Base-by-base conservation (phyloP, 2,113 vertebrate species). In the Paramisgurnus dabryanus region DNA sequence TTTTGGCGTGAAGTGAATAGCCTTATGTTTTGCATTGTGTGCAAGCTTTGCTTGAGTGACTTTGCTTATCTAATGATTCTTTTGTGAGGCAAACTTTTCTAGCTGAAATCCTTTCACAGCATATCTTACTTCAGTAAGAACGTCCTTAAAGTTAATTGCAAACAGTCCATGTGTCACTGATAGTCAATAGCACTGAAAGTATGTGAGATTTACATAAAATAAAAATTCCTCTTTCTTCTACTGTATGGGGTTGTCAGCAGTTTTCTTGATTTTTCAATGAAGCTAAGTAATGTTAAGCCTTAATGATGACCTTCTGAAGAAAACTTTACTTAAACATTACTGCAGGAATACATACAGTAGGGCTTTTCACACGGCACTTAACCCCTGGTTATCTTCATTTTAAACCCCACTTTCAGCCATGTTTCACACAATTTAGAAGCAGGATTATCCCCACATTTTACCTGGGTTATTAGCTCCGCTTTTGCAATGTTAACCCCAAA, bases 1-100 rank as follows among this genome's bases (percentile, higher is more conserved):
- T 69, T 65, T 72, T 47, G 60, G 43, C 64, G 39, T 40, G 75
- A 67, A 41, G 22, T 67, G 40, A 61, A 43, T 79, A 76, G 63
- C 55, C 12, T 45, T 79, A 65, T 79, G 15, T 39, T 72, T 27
- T 69, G n/a, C 78, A 18, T 79, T 73, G 74, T 67, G 63, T 1
- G 34, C 34, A 39, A 67, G 15, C 15, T 80, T 49, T 41, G 34
- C 55, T 8, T 17, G 7, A 5, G n/a, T 18, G n/a, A 17, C n/a
- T 73, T 60, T 60, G 71, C 55, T 13, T 74, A 60, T 60, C 57
- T 45, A 74, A 74, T n/a, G 22, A 17, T 61, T 45, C 18, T 50
- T 65, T 73, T 73, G 61, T 80, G 27, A 63, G 45, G 50, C n/a
- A 65, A 66, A 73, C 64, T 17, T n/a, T 27, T 4, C 10, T 6